Percentiles rank a stretch among this genome's conserved stretches.
phyloP scores from a whole-genome alignment of 2,797 vertebrate species.

The Gorsachius magnificus region DNA sequence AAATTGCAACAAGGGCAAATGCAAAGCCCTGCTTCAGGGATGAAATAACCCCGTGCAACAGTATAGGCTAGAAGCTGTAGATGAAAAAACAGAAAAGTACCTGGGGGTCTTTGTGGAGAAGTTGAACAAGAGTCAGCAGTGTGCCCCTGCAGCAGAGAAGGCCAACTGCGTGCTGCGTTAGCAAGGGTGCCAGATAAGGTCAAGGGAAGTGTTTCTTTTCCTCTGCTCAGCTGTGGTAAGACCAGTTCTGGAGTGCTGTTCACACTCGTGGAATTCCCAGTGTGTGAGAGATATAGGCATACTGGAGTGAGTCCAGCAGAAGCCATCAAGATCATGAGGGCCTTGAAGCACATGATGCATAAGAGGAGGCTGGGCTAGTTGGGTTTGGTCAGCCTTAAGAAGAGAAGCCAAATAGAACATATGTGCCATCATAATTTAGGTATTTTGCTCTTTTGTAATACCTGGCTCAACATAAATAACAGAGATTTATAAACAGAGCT shows the following conservation, averaged over 20 bases:
- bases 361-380: neutral
- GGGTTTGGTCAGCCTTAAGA: neutral
- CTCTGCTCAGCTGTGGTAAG: neutral
- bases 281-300: no score
- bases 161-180: neutral
- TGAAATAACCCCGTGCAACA: neutral
- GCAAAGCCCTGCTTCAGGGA: neutral
- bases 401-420: neutral
- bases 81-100: neutral
- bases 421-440: neutral
- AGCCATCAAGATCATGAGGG: neutral
- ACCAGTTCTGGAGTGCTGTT: neutral
- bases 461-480: neutral
- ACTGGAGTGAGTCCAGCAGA: neutral
- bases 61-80: neutral
- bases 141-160: neutral
- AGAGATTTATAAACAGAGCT: neutral
- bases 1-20: neutral
- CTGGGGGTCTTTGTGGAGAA: neutral
- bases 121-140: neutral
- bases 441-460: neutral
- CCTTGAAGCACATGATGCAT: neutral
- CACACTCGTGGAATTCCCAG: neutral
- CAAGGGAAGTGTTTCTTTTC: neutral
- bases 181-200: neutral